Conservation (phyloP, 2,888 invertebrate species). For the Orthosia cruda region DNA sequence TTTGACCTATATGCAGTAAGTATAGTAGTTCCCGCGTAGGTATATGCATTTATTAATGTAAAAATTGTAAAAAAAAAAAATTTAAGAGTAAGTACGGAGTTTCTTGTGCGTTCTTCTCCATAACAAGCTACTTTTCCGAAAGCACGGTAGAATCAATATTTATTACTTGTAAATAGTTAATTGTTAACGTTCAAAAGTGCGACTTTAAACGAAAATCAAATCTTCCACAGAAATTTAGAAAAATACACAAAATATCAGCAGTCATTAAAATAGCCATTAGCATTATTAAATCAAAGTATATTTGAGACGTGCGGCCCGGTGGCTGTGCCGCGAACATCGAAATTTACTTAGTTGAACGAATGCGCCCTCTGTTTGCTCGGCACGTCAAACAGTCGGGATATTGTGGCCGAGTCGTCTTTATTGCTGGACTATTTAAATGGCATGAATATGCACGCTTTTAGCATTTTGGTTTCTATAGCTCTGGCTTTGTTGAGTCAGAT, state of each 20-base stretch:
- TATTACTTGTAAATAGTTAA: too few relatives aligned
- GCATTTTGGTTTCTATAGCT: slow-evolving; percentile 75
- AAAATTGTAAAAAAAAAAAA: too few relatives aligned
- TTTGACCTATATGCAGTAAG: too few relatives aligned
- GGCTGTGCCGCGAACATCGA: slow-evolving; percentile 87
- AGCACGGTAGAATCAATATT: too few relatives aligned
- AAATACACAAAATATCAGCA: slow-evolving; percentile 46
- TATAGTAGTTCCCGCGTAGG: too few relatives aligned
- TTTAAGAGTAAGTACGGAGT: too few relatives aligned
- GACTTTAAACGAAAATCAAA: slow-evolving; percentile 3
- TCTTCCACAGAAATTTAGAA: slow-evolving; percentile 12
- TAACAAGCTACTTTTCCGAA: too few relatives aligned
- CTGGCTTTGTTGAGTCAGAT: slow-evolving; percentile 50
- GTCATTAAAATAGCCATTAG: slow-evolving; percentile 74
- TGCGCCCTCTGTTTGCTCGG: slow-evolving; percentile 89
- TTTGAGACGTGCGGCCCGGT: slow-evolving; percentile 78
- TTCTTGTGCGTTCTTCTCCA: too few relatives aligned
- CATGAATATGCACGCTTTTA: slow-evolving; percentile 86
- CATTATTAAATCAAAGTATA: slow-evolving; percentile 77
- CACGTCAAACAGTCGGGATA: slow-evolving; percentile 85
- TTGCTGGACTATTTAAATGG: slow-evolving; percentile 82
- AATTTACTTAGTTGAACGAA: slow-evolving; percentile 92
- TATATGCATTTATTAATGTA: too few relatives aligned
- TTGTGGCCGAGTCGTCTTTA: slow-evolving; percentile 80
- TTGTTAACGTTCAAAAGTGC: too few relatives aligned